Evolutionary conservation across 2,113 vertebrate species (phyloP), one percentile per base, ranked within the genome.

Genomic region (Salvelinus alpinus): DNA sequence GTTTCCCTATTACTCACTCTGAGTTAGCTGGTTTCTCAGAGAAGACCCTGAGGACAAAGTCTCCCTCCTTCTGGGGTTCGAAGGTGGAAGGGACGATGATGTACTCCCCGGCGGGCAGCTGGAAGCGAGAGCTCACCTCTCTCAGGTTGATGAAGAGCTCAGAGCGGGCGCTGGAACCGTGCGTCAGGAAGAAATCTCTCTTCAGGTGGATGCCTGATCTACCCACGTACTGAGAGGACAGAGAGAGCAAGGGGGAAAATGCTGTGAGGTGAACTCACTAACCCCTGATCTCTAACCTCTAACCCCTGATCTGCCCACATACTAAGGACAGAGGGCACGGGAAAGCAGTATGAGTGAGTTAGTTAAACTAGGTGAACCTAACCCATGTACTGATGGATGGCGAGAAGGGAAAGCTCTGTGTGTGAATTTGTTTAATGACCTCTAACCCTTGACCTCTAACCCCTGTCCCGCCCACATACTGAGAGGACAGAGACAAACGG

Each of bases 31-130:
- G 94, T 74, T 97, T 99, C 89, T 99, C 97, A 0, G 97, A 97
- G 91, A 98, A 99, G 71, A 99, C 94, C 4, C 97, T 91, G 18
- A 99, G 90, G 14, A 95, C 92, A 0, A 99, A 99, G 87, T 99
- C 94, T 0, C 88, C 96, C 67, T 99, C 97, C 57, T 87, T 90
- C 90, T 97, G 84, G 13, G 97, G 96, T 68, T 99, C 96, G 3
- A 95, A 99, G 77, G 97, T 99, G 85, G 97, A 99, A 0, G 97
- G 97, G 14, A 99, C 96, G 67, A 99, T 92, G 85, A 99, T 79
- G 78, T 99, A 99, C 11, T 99, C 96, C 0, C 97, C 97, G 0
- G 93, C 86, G 0, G 97, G 96, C 22, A 99, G 91, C 0, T 83
- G 79, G 82, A 96, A 74, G 3, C 97, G 94, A 0, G 94, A 93